phyloP scores from a whole-genome alignment of 2,113 vertebrate species.

The Kobus ellipsiprymnus region DNA sequence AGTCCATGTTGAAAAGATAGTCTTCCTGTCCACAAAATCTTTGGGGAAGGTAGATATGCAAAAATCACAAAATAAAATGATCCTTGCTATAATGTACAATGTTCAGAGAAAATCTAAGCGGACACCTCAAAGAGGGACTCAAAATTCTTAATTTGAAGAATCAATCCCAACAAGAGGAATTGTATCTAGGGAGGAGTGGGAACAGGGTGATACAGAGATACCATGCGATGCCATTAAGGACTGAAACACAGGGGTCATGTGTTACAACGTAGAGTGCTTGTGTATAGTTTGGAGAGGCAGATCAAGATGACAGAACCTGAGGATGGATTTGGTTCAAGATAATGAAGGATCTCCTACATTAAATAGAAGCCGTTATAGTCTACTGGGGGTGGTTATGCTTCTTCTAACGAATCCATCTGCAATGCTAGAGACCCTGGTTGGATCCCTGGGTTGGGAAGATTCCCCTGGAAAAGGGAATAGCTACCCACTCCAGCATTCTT shows the following conservation, averaged over 20 bases:
- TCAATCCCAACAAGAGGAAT: not conserved
- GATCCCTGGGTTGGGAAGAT: not conserved
- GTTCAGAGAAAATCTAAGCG: not conserved
- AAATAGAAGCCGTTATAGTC: not conserved
- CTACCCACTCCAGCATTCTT: not conserved
- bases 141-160: not conserved
- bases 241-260: not conserved
- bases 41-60: not conserved
- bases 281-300: not conserved
- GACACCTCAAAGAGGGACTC: not conserved
- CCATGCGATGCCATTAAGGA: rapidly evolving
- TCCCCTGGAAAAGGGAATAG: not conserved
- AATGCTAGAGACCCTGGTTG: not conserved
- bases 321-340: not conserved
- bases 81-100: not conserved
- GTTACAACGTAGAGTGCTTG: not conserved
- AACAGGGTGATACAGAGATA: not conserved
- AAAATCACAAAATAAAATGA: not conserved
- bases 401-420: not conserved
- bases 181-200: not conserved
- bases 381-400: not conserved
- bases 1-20: not conserved
- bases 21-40: not conserved
- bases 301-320: not conserved
- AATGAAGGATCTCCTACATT: not conserved